These are phyloP conservation scores for Salvelinus sp. DNA, from an alignment of 2,113 vertebrate genomes.

Conservation along the genomic window DNA sequence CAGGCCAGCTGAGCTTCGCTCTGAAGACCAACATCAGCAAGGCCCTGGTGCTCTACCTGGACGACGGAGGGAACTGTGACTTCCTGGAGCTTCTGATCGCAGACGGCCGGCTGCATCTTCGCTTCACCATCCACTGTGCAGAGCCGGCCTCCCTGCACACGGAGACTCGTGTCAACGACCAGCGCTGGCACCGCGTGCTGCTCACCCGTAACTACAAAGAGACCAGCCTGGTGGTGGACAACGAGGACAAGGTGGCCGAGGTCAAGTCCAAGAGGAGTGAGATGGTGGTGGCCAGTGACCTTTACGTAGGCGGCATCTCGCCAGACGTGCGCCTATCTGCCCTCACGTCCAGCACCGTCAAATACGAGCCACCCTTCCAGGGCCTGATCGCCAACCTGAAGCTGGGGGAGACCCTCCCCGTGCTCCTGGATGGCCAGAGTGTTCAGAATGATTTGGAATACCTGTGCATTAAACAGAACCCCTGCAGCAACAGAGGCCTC, in stretches of 20 bases:
- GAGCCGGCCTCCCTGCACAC: constrained; percentile 85
- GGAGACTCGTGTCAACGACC: constrained; percentile 81
- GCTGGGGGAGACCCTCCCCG: constrained; percentile 80
- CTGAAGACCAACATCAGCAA: constrained; percentile 86
- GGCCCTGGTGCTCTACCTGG: constrained; percentile 88
- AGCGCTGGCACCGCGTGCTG: constrained; percentile 88
- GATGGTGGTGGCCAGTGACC: constrained; percentile 89
- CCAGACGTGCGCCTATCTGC: constrained; percentile 90
- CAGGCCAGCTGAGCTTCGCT: constrained; percentile 88
- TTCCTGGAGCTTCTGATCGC: constrained; percentile 90
- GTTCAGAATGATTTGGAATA: constrained; percentile 85
- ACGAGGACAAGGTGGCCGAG: constrained; percentile 81
- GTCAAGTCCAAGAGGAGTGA: constrained; percentile 89
- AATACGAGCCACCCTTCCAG: constrained; percentile 90
- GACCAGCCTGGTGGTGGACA: constrained; percentile 84
- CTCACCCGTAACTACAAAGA: constrained; percentile 82
- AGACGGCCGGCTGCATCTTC: constrained; percentile 83
- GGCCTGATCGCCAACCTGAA: constrained; percentile 86
- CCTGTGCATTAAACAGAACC: constrained; percentile 81
- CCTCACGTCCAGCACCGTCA: constrained; percentile 90
- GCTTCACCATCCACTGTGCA: constrained; percentile 89
- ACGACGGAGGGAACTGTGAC: constrained; percentile 93
- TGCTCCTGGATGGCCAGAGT: constrained; percentile 86
- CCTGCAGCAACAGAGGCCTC: constrained; percentile 85
- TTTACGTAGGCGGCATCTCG: constrained; percentile 91